phyloP scores from a whole-genome alignment of 2,888 invertebrate genomes.

The Parnassius mnemosyne region DNA sequence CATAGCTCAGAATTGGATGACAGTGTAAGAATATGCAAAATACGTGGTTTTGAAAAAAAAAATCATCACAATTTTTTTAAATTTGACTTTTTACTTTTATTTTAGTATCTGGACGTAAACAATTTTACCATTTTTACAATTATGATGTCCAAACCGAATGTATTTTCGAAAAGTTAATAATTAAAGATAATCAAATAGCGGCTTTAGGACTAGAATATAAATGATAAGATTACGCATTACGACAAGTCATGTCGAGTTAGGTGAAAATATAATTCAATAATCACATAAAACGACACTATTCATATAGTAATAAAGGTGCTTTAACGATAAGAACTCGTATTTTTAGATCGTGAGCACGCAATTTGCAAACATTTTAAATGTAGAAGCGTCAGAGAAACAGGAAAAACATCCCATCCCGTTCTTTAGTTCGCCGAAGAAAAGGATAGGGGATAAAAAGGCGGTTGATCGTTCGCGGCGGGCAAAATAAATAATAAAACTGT shows the following conservation, averaged over 20 bases:
- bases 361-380: slow-evolving; percentile 43
- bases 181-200: slow-evolving; percentile 16
- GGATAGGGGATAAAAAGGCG: slow-evolving; percentile 63
- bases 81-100: no score
- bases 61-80: no score
- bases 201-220: slow-evolving; percentile 12
- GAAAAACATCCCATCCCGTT: slow-evolving; percentile 45
- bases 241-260: slow-evolving; percentile 2
- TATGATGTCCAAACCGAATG: not conserved
- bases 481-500: slow-evolving; percentile 72
- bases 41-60: no score
- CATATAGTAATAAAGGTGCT: slow-evolving; percentile 12
- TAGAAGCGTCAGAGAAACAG: slow-evolving; percentile 58
- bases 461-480: slow-evolving; percentile 65
- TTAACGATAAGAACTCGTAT: slow-evolving; percentile 24
- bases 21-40: no score
- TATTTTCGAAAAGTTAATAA: slow-evolving; percentile 13
- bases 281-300: slow-evolving; percentile 9
- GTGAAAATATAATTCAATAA: slow-evolving; percentile 9
- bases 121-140: not conserved
- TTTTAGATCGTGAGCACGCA: slow-evolving; percentile 30
- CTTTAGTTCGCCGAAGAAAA: slow-evolving; percentile 46
- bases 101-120: no score
- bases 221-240: slow-evolving; percentile 16
- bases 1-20: no score